A percentile compares a stretch with the other conserved stretches of the same genome.
These are phyloP conservation scores for Apostichopus leukothele DNA, from an alignment of 53 echinoderm and acorn worm genomes.

Conservation along the genomic window DNA sequence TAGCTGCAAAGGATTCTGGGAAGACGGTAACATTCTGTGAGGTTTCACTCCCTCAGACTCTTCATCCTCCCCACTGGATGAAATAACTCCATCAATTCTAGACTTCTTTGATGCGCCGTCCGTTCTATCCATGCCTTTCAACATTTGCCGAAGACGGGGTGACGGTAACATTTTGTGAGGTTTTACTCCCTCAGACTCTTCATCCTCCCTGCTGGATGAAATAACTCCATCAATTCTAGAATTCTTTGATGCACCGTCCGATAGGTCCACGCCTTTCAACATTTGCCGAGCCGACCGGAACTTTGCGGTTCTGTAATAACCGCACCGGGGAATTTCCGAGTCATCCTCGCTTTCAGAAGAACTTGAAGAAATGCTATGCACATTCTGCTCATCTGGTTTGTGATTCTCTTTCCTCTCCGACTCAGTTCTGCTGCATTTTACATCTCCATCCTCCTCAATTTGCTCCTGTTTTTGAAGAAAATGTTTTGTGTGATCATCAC, in stretches of 20 bases:
- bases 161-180: neutral
- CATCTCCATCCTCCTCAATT: neutral
- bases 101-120: no score
- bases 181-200: neutral
- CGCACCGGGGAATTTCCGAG: neutral
- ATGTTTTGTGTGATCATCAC: neutral
- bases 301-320: neutral
- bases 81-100: no score
- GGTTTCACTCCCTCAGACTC: neutral
- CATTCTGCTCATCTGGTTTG: neutral
- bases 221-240: no score
- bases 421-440: neutral
- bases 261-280: neutral
- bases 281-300: neutral
- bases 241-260: no score
- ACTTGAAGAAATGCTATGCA: neutral
- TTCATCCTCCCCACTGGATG: neutral
- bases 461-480: slow-evolving; percentile 3
- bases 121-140: neutral
- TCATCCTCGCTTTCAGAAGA: neutral
- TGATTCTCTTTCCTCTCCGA: neutral
- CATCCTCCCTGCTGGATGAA: neutral
- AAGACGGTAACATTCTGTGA: neutral
- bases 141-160: neutral
- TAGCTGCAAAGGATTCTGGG: neutral